Percentiles rank a stretch among this genome's conserved stretches.
phyloP scores from a whole-genome alignment of 2,797 vertebrate species.

The Etheostoma perlongum region DNA sequence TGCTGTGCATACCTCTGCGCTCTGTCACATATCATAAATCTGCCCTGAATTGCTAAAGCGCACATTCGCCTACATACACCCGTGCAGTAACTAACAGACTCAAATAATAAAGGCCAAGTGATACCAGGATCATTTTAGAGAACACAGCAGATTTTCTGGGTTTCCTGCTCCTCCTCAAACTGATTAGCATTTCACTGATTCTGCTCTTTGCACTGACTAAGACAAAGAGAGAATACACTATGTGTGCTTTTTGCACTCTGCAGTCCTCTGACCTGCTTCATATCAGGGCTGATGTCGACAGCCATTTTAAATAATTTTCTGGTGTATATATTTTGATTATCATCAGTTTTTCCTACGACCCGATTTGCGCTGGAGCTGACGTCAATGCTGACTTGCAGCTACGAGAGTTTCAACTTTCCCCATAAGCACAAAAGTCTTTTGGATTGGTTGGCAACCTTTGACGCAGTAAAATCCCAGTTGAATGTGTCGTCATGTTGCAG shows the following conservation, averaged over 20 bases:
- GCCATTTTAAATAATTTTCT: conserved; percentile 15
- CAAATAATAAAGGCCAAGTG: conserved; percentile 35
- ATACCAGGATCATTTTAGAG: conserved; percentile 72
- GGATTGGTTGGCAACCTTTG: conserved; percentile 7
- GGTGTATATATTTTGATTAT: conserved; percentile 39
- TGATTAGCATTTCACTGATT: conserved; percentile 73
- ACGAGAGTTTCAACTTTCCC: conserved; percentile 20
- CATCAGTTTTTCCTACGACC: conserved; percentile 23
- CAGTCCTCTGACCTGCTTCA: conserved; percentile 28
- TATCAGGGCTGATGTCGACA: conserved; percentile 4
- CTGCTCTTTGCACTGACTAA: conserved; percentile 55
- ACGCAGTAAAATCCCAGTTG: conserved; percentile 5
- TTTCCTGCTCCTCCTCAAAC: conserved; percentile 42
- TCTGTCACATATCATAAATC: conserved; percentile 75
- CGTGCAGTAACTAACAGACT: conserved; percentile 49
- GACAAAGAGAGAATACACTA: conserved; percentile 29
- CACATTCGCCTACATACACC: conserved; percentile 26
- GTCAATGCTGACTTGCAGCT: conserved; percentile 48
- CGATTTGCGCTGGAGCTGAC: conserved; percentile 18
- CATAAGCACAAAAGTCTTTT: conserved; percentile 50
- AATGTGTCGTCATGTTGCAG: conserved; percentile 9
- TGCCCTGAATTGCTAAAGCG: conserved; percentile 44
- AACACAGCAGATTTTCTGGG: conserved; percentile 66
- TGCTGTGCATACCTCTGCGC: conserved; percentile 57
- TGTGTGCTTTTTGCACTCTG: conserved; percentile 35